Evolutionary conservation across 37 sponge, comb jelly and placozoan species (phyloP).

Genomic region (Mnemiopsis leidyi): DNA sequence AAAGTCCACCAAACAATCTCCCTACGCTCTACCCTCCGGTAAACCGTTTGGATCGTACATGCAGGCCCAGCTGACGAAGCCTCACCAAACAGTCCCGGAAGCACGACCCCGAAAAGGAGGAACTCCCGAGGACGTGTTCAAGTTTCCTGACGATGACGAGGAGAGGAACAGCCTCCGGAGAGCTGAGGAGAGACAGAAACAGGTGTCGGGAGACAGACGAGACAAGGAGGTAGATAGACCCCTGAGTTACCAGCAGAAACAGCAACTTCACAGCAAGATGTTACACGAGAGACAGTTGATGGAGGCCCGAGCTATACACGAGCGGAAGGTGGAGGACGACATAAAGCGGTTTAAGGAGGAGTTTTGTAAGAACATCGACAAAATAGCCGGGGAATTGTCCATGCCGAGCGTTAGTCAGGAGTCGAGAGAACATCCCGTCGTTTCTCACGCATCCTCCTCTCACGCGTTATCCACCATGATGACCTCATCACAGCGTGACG

Average conservation of each 20-base stretch:
- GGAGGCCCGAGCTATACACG: constrained; percentile 20
- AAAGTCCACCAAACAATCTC: background rate
- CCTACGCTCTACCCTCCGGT: background rate
- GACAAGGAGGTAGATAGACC: constrained; percentile 1
- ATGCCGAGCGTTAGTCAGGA: background rate
- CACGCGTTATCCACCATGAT: background rate
- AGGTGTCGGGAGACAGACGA: constrained; percentile 15
- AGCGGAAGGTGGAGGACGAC: constrained; percentile 48
- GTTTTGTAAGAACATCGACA: constrained; percentile 53
- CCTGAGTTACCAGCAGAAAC: constrained; percentile 58
- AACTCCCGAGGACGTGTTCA: constrained; percentile 61
- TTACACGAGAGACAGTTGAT: constrained; percentile 60
- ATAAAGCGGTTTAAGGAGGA: constrained; percentile 57
- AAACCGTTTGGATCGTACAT: constrained; percentile 23
- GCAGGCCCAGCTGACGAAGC: constrained; percentile 50
- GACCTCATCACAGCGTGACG: background rate
- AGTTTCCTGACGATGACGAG: constrained; percentile 60
- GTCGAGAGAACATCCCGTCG: background rate
- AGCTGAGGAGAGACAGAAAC: constrained; percentile 23
- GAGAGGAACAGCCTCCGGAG: constrained; percentile 45
- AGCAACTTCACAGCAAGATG: constrained; percentile 55
- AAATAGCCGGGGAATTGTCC: background rate
- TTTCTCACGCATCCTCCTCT: background rate
- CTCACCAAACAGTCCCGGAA: background rate
- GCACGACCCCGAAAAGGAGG: background rate